Conservation (phyloP, 2,113 vertebrate genomes). For the Mus pahari region DNA sequence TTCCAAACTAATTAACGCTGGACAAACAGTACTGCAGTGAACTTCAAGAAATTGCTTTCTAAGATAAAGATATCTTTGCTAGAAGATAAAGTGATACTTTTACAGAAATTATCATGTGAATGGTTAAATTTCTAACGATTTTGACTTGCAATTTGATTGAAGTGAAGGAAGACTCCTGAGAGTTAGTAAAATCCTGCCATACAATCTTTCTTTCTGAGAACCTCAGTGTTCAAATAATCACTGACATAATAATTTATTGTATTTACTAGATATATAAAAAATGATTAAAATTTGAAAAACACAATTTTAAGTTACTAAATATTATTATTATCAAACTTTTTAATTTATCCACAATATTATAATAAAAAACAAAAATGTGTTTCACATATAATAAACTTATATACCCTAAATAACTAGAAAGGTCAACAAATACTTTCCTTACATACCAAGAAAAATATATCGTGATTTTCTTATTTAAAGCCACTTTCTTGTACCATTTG, state of each 20-base stretch:
- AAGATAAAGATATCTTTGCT: conserved; percentile 26
- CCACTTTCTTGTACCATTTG: conserved; percentile 23
- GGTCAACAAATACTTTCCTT: neutral
- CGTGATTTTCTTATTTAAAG: conserved; percentile 47
- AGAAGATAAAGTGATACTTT: conserved; percentile 21
- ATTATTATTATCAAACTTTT: neutral
- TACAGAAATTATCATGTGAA: neutral
- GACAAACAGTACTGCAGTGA: conserved; percentile 24
- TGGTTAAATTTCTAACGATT: conserved; percentile 8
- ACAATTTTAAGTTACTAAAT: conserved; percentile 24
- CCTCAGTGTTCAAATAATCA: neutral
- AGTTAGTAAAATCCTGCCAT: conserved; percentile 38
- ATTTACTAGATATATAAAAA: neutral
- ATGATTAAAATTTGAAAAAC: neutral
- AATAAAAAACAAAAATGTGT: neutral
- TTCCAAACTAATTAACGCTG: conserved; percentile 65
- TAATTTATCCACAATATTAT: neutral
- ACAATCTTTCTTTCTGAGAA: neutral
- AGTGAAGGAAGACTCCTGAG: conserved; percentile 5
- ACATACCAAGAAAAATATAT: neutral
- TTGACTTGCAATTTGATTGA: neutral
- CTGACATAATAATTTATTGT: neutral
- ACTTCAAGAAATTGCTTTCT: neutral
- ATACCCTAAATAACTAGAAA: neutral
- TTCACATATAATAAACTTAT: neutral